phyloP scores from a whole-genome alignment of 2,888 invertebrate species.

The Netelia inedita region DNA sequence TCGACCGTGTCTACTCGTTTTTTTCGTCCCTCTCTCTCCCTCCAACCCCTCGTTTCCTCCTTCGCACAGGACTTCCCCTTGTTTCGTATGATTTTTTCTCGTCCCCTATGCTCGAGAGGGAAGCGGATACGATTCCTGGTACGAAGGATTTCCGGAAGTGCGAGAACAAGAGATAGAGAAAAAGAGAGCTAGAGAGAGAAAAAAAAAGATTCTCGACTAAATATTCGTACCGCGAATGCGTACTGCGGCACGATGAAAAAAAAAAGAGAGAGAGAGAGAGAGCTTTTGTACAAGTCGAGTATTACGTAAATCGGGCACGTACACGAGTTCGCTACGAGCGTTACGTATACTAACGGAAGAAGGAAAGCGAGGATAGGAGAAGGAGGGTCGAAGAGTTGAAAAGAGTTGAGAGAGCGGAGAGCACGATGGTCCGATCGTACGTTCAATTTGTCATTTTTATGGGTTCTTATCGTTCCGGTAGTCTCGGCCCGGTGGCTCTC shows the following conservation, averaged over 20 bases:
- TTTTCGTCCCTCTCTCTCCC: constrained; percentile 68
- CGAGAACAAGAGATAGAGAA: not conserved
- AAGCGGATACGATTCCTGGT: constrained; percentile 27
- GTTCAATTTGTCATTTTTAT: constrained; percentile 78
- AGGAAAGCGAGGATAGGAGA: constrained; percentile 14
- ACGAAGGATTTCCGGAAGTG: constrained; percentile 34
- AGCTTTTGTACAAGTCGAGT: constrained; percentile 22
- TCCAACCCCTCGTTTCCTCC: not conserved
- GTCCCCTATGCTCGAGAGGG: constrained; percentile 31
- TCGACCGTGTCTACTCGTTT: constrained; percentile 44
- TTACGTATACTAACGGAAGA: not conserved
- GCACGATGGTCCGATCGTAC: constrained; percentile 74
- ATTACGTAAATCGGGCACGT: constrained; percentile 65
- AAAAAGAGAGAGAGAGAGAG: not conserved
- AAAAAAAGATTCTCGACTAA: constrained; percentile 45
- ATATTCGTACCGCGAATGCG: constrained; percentile 66
- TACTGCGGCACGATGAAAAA: constrained; percentile 47
- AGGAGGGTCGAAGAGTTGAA: constrained; percentile 28
- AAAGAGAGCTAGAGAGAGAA: not conserved
- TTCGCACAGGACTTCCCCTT: constrained; percentile 23
- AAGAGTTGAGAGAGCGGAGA: constrained; percentile 27
- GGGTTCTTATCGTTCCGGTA: constrained; percentile 70
- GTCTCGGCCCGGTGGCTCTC: constrained; percentile 59
- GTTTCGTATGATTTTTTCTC: constrained; percentile 57
- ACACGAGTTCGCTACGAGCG: constrained; percentile 47